A percentile compares a stretch with the other conserved stretches of the same genome.
Conservation (phyloP, 2,888 invertebrate genomes). For the Andrena marginata region DNA sequence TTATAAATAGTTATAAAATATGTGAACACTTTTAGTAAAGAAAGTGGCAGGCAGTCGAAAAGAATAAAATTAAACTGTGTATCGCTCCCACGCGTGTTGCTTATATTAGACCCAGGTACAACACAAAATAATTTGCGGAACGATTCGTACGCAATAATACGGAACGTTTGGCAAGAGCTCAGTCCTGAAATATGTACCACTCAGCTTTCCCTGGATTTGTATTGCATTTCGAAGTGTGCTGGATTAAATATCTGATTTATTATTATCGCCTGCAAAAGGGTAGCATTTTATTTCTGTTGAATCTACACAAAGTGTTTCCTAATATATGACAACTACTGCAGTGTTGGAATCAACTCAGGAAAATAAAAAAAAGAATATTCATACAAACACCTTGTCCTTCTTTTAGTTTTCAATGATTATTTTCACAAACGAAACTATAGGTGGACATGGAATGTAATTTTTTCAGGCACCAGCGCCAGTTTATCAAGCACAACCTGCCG, state of each 20-base stretch:
- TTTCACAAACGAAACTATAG: too few relatives aligned
- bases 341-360: too few relatives aligned
- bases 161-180: slow-evolving; percentile 65
- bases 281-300: too few relatives aligned
- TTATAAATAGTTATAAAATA: too few relatives aligned
- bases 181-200: slow-evolving; percentile 60
- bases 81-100: slow-evolving; percentile 10
- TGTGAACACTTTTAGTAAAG: slow-evolving; percentile 1
- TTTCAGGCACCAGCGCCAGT: slow-evolving; percentile 89
- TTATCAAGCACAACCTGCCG: slow-evolving; percentile 92
- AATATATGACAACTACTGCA: too few relatives aligned
- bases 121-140: slow-evolving; percentile 45
- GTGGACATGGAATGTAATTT: slow-evolving; percentile 34
- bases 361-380: too few relatives aligned
- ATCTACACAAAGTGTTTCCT: too few relatives aligned
- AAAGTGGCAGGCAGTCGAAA: not conserved
- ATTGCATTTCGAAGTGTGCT: too few relatives aligned
- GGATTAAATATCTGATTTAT: too few relatives aligned
- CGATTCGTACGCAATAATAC: slow-evolving; percentile 53
- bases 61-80: not conserved
- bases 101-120: slow-evolving; percentile 29
- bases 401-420: too few relatives aligned
- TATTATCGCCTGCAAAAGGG: not conserved
- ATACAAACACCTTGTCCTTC: too few relatives aligned
- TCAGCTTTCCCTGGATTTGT: slow-evolving; percentile 26